Evolutionary conservation across 1,140 invertebrate species (phyloP).

Genomic region (Drosophila saltans): DNA sequence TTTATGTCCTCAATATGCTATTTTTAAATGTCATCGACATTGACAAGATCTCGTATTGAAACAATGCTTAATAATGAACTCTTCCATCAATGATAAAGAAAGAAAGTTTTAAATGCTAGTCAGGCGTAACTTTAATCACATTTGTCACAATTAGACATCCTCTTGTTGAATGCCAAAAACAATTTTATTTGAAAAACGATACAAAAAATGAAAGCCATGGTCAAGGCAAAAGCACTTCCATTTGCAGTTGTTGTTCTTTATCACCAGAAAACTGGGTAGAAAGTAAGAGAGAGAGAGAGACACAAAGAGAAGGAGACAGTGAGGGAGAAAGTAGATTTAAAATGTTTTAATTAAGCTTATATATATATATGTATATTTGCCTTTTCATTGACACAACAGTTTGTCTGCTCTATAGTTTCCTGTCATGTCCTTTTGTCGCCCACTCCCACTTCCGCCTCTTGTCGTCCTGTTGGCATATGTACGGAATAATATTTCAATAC

Average conservation of each 20-base stretch:
- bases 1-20: too few relatives aligned
- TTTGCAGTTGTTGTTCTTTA: neutral
- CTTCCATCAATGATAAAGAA: neutral
- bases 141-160: neutral
- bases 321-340: conserved; percentile 28
- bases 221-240: neutral
- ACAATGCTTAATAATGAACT: neutral
- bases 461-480: neutral
- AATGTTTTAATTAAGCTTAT: conserved; percentile 59
- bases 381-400: conserved; percentile 20
- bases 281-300: neutral
- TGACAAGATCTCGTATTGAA: too few relatives aligned
- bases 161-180: neutral
- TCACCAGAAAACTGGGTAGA: neutral
- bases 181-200: neutral
- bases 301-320: neutral
- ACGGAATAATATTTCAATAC: conserved; percentile 53
- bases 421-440: neutral
- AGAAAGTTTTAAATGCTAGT: neutral
- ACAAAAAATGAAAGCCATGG: neutral
- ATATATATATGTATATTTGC: neutral
- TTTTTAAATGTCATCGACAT: too few relatives aligned
- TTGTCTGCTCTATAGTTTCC: neutral
- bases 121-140: neutral
- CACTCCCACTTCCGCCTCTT: neutral